phyloP scores from a whole-genome alignment of 2,797 vertebrate genomes.

The Eospalax fontanierii region DNA sequence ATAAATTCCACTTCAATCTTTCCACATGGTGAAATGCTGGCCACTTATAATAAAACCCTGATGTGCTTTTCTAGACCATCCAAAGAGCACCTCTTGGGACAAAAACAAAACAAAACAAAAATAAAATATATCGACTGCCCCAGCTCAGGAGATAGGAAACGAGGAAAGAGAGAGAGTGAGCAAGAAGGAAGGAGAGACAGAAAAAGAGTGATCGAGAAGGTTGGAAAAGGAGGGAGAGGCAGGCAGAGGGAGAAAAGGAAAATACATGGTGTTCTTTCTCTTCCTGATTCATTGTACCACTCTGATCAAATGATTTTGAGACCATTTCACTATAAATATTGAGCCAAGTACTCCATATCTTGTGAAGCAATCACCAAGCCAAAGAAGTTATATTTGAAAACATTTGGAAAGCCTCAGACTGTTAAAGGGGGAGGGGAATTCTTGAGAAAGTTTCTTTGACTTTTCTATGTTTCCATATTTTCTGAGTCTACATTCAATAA shows the following conservation, averaged over 20 bases:
- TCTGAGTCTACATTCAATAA: neutral
- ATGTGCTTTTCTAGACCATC: constrained; percentile 43
- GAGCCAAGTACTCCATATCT: neutral
- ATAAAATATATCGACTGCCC: neutral
- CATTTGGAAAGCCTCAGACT: neutral
- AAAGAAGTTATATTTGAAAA: neutral
- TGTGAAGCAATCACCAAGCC: neutral
- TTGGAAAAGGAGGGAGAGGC: neutral
- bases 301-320: neutral
- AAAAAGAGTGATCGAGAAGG: neutral
- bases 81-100: neutral
- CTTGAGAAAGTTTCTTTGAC: neutral
- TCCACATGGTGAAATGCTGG: constrained; percentile 15
- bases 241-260: neutral
- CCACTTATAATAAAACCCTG: constrained; percentile 70
- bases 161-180: neutral
- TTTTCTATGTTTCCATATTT: constrained; percentile 42
- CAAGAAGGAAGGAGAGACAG: neutral
- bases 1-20: constrained; percentile 65
- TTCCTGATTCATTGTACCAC: neutral
- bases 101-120: neutral
- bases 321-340: neutral
- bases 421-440: neutral
- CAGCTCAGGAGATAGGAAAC: neutral
- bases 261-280: neutral